Percentiles rank a stretch among this genome's conserved stretches.
Evolutionary conservation across 2,797 vertebrate species (phyloP).

Genomic region (Delichon dasypus): DNA sequence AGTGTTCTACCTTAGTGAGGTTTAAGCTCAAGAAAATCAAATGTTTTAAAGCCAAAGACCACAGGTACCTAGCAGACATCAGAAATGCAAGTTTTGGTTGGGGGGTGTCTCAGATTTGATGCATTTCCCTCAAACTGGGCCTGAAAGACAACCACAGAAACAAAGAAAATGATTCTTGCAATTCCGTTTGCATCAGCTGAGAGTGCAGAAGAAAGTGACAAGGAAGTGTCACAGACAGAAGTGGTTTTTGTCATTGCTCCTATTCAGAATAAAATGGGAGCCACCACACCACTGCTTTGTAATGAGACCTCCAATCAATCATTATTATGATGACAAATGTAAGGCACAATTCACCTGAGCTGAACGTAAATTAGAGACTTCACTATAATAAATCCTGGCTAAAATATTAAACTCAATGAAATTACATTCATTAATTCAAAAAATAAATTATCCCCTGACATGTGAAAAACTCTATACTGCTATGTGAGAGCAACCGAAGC

Average conservation of each 20-base stretch:
- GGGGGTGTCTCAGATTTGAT: background rate
- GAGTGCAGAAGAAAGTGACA: background rate
- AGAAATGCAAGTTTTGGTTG: background rate
- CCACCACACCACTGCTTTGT: background rate
- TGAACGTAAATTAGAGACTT: background rate
- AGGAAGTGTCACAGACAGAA: background rate
- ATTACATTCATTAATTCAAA: constrained; percentile 30
- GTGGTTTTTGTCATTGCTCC: background rate
- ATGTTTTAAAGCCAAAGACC: background rate
- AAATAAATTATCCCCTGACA: constrained; percentile 17
- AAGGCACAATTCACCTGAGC: constrained; percentile 19
- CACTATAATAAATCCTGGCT: constrained; percentile 23
- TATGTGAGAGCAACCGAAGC: background rate
- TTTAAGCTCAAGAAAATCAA: background rate
- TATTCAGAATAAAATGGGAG: background rate
- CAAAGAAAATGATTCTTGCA: background rate
- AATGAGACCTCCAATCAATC: constrained; percentile 14
- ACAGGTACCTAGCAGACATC: background rate
- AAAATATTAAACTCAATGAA: constrained; percentile 40
- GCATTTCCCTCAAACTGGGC: background rate
- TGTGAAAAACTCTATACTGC: background rate
- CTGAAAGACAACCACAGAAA: background rate
- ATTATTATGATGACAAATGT: background rate
- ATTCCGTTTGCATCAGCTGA: background rate
- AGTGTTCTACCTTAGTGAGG: background rate